Evolutionary conservation across 2,113 vertebrate genomes (phyloP), one percentile per base, ranked within the genome.

Genomic region (Dissostichus mawsoni): DNA sequence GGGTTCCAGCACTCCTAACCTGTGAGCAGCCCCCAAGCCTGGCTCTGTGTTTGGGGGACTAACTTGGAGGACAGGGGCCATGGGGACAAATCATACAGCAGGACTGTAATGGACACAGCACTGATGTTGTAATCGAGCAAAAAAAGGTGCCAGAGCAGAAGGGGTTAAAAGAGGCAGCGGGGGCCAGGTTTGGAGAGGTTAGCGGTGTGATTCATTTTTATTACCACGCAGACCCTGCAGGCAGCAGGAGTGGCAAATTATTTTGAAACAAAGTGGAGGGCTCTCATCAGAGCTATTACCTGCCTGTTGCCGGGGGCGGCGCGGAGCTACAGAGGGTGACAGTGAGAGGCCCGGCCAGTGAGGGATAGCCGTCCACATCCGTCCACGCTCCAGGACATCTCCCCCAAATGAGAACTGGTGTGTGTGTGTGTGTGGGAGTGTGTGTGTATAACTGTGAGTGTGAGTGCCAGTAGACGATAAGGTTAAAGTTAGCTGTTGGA

Each of bases 241-340:
- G 94, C 91, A 89, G 93, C 93, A 91, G 90, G 90, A 92, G 88
- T 82, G 93, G 93, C 94, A 96, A 96, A 96, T 96, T 95, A 95
- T 96, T 96, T 95, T 95, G 95, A 96, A 95, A 95, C 94, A 95
- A 95, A 96, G 94, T 95, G 94, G 95, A 94, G 95, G 92, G 91
- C 87, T 92, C 93, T 95, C 94, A 93, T 96, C 94, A 95, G 95
- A 95, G 90, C 95, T 94, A 95, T 95, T 95, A 95, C 94, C 95
- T 94, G 92, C 86, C 86, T 72, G 93, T 92, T 91, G 94, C 95
- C 87, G 69, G 82, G 87, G 95, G 94, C 85, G 47, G 86, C 68
- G 33, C 77, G 79, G 80, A 84, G 85, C 86, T 69, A 85, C 88
- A 88, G 89, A 88, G 88, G 92, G 92, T 92, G 94, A 88, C 89